Conservation (phyloP, 2,797 vertebrate species). For the Erethizon dorsatum region DNA sequence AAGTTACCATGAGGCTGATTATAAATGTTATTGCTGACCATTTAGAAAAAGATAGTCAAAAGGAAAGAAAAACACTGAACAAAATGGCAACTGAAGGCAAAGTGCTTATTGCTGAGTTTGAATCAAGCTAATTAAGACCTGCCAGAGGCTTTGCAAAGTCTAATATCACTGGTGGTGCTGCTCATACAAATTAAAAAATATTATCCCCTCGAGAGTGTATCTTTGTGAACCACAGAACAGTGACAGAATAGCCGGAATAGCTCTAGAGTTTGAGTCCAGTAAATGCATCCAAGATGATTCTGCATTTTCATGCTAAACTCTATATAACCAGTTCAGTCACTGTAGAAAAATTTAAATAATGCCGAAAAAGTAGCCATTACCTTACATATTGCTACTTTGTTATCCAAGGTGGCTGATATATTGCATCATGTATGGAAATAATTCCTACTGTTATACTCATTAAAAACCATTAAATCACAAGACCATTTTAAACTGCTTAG, state of each 20-base stretch:
- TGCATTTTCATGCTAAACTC: constrained; percentile 27
- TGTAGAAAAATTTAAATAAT: constrained; percentile 69
- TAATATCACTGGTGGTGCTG: not conserved
- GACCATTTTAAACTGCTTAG: constrained; percentile 78
- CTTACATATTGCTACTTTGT: constrained; percentile 68
- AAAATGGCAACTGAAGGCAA: not conserved
- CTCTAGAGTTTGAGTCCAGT: constrained; percentile 4
- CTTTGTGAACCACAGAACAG: constrained; percentile 4
- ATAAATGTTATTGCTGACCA: not conserved
- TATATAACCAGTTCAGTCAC: constrained; percentile 14
- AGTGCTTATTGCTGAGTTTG: constrained; percentile 33
- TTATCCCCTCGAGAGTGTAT: constrained; percentile 53
- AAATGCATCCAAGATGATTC: constrained; percentile 24
- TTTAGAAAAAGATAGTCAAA: not conserved
- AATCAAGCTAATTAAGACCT: constrained; percentile 65
- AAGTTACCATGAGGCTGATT: not conserved
- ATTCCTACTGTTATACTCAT: constrained; percentile 77
- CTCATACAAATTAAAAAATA: constrained; percentile 60
- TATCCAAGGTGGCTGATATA: constrained; percentile 70
- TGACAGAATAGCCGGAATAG: not conserved
- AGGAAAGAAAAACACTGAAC: not conserved
- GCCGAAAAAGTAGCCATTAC: constrained; percentile 69
- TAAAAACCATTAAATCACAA: constrained; percentile 77
- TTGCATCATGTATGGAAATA: constrained; percentile 66
- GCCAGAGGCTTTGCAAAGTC: constrained; percentile 33